These are phyloP conservation scores for Drosophila bunnanda DNA, from an alignment of 2,888 invertebrate genomes.

Conservation along the genomic window DNA sequence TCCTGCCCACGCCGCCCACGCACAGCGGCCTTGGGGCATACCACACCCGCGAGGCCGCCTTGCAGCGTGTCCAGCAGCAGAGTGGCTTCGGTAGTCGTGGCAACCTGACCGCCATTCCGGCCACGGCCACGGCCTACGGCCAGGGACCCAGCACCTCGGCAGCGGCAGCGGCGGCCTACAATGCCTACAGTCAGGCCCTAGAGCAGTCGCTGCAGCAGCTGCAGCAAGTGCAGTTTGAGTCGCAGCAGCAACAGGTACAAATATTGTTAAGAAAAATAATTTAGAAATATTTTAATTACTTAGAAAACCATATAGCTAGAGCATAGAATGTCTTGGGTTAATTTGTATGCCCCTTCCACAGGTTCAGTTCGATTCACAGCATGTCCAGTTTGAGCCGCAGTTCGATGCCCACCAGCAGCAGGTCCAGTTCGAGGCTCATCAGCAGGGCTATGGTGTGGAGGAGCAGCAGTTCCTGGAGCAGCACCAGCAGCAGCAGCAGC, in stretches of 20 bases:
- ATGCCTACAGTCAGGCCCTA: constrained; percentile 4
- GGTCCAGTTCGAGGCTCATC: constrained; percentile 5
- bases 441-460: constrained; percentile 5
- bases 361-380: background rate
- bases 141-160: constrained; percentile 20
- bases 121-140: background rate
- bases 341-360: background rate
- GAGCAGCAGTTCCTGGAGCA: constrained; percentile 22
- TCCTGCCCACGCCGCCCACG: constrained; percentile 75
- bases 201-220: constrained; percentile 25
- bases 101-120: constrained; percentile 48
- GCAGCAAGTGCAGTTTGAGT: constrained; percentile 16
- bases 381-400: background rate
- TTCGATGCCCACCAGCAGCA: constrained; percentile 24
- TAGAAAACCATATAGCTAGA: too few species aligned
- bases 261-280: background rate
- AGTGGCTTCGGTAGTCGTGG: constrained; percentile 66
- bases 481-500: background rate
- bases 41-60: constrained; percentile 74
- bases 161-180: constrained; percentile 12
- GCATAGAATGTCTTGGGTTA: too few species aligned
- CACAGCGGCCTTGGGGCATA: constrained; percentile 67
- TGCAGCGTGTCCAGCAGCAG: constrained; percentile 80
- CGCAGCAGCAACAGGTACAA: constrained; percentile 17
- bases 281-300: background rate